Evolutionary conservation across 2,888 invertebrate genomes (phyloP), one percentile per base, ranked within the genome.

Genomic region (Hemicrepidius hirtus): DNA sequence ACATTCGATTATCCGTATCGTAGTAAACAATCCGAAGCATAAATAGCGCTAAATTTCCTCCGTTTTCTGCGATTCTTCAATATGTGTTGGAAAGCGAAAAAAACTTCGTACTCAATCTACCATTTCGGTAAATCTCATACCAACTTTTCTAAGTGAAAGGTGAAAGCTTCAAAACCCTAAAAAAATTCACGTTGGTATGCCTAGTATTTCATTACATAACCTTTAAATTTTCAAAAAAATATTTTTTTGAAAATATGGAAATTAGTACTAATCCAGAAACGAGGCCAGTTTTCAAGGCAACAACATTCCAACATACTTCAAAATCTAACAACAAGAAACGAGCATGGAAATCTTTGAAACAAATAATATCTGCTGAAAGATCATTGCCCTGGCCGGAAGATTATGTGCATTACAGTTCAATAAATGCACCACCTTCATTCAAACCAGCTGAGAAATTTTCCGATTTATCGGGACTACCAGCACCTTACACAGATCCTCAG

Each of bases 401-500:
- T 82, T 91, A 92, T 63, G 91, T 95, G 68, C 90, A 94, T 80
- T 97, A 97, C 88, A 94, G 94, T 80, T 92, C 93, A 21, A 93
- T 97, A 75, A 97, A 97, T 86, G 96, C 97, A 24, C 97, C 97
- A 10, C 97, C 97, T 41, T 95, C 96, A 40, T 95, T 97, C 83
- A 93, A 92, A 83, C 97, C 97, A 3, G 92, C 95, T 0, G 97
- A 97, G 83, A 97, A 97, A 82, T 97, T 97, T 85, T 97, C 97
- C 0, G 97, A 97, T 83, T 92, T 97, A 75, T 96, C 96, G 66
- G 97, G 97, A 0, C 86, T 97, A 35, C 92, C 93, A 49, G 92
- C 97, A 21, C 93, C 93, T 12, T 98, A 97, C 82, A 94, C 94
- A 77, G 97, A 97, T 87, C 95, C 97, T 3, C 95, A 96, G 83